These are phyloP conservation scores for Hippopotamyrus pictus DNA, from an alignment of 2,797 vertebrate species.

Conservation along the genomic window DNA sequence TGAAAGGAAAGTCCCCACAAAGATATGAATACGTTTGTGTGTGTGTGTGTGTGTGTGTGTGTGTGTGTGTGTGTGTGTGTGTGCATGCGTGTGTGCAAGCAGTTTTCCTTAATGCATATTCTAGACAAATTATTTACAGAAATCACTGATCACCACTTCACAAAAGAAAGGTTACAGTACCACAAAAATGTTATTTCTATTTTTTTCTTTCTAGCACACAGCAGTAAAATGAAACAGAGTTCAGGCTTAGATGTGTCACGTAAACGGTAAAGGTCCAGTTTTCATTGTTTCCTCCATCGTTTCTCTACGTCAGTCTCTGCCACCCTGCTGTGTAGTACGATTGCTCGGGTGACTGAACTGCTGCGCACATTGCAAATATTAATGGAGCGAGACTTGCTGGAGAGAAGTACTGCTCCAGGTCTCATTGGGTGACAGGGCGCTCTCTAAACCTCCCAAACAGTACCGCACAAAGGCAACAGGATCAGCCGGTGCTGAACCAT, in stretches of 20 bases:
- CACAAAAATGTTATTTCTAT: background rate
- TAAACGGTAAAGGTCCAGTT: background rate
- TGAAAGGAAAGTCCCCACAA: background rate
- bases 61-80: no score
- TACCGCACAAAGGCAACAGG: background rate
- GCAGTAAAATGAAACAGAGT: background rate
- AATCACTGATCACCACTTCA: background rate
- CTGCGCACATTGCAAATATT: background rate
- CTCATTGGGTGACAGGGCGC: background rate
- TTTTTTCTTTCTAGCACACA: background rate
- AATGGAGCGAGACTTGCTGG: background rate
- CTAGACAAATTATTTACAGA: background rate
- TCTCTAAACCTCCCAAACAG: background rate
- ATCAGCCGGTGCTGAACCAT: background rate
- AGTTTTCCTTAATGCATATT: background rate
- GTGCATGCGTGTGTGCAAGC: no score
- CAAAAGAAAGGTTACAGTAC: background rate
- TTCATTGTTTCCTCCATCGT: background rate
- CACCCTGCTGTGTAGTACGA: background rate
- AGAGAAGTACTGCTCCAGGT: background rate
- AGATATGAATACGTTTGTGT: background rate
- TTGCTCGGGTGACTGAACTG: background rate
- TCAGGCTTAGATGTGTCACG: background rate
- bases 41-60: no score
- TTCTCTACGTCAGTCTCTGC: background rate